Percentiles rank a stretch among this genome's conserved stretches.
These are phyloP conservation scores for Nycticryphes semicollaris DNA, from an alignment of 2,113 vertebrate species.

Conservation along the genomic window DNA sequence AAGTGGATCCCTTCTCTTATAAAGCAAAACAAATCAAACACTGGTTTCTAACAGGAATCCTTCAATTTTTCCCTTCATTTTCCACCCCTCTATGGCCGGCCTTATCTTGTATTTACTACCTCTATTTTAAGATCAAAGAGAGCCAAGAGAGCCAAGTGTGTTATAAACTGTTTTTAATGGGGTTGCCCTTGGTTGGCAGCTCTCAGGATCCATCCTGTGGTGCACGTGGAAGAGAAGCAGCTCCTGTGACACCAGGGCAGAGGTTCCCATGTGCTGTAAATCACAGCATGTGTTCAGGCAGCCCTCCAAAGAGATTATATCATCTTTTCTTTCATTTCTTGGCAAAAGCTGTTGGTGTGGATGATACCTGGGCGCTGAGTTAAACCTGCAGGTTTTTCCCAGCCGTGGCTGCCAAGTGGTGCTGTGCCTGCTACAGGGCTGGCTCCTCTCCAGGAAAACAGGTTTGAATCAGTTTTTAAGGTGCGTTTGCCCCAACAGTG, in stretches of 20 bases:
- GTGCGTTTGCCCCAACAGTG: not conserved
- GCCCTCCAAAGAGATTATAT: not conserved
- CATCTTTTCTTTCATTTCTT: not conserved
- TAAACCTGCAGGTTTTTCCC: not conserved
- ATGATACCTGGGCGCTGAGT: fast-evolving
- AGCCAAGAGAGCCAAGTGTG: not conserved
- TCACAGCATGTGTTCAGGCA: not conserved
- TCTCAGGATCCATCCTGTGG: not conserved
- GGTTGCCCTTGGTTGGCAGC: not conserved
- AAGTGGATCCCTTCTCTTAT: not conserved
- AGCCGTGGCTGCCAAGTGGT: fast-evolving
- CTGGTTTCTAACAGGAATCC: not conserved
- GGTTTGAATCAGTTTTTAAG: not conserved
- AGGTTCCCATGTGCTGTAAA: not conserved
- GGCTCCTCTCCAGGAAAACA: not conserved
- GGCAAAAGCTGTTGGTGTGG: not conserved
- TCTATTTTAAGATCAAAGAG: not conserved
- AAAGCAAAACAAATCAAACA: not conserved
- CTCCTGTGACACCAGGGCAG: not conserved
- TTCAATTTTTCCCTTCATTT: not conserved
- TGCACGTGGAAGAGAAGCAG: not conserved
- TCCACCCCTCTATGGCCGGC: not conserved
- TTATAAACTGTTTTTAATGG: not conserved
- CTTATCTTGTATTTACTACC: not conserved
- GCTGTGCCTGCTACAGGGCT: not conserved